Evolutionary conservation across 1,140 invertebrate species (phyloP).

Genomic region (Pissodes strobi): DNA sequence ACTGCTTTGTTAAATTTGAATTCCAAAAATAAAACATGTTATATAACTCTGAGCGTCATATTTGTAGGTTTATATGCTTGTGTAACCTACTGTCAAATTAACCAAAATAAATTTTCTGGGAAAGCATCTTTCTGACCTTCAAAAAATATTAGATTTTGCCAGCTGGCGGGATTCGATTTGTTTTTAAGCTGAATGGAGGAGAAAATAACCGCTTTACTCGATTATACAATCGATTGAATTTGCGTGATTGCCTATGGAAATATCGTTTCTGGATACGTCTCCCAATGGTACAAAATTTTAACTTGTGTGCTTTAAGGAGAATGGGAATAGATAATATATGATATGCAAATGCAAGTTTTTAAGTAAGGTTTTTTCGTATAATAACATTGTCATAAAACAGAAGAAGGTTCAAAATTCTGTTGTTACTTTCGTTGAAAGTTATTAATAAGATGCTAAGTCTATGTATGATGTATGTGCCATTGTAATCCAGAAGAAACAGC

Average conservation of each 20-base stretch:
- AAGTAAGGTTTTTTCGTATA: too few relatives aligned
- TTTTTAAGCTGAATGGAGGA: conserved; percentile 22
- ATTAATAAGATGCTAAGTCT: too few relatives aligned
- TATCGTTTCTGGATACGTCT: background rate
- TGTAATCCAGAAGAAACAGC: too few relatives aligned
- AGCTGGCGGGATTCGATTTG: conserved; percentile 14
- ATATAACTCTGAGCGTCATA: conserved; percentile 2
- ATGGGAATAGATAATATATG: too few relatives aligned
- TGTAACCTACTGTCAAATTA: conserved; percentile 13
- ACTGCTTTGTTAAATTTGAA: background rate
- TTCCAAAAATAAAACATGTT: background rate
- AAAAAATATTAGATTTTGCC: conserved; percentile 19
- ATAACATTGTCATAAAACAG: too few relatives aligned
- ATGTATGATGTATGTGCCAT: too few relatives aligned
- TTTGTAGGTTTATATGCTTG: conserved; percentile 8
- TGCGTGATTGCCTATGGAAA: background rate
- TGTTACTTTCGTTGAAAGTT: too few relatives aligned
- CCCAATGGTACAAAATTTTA: background rate
- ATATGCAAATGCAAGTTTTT: too few relatives aligned
- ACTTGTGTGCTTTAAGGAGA: too few relatives aligned
- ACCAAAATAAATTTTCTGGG: conserved; percentile 18
- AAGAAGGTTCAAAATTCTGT: too few relatives aligned
- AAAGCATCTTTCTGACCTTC: conserved; percentile 15
- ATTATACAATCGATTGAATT: conserved; percentile 7
- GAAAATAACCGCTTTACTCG: conserved; percentile 8